Base-by-base conservation (phyloP, 2,113 vertebrate genomes). In the Sceloporus tristichus region DNA sequence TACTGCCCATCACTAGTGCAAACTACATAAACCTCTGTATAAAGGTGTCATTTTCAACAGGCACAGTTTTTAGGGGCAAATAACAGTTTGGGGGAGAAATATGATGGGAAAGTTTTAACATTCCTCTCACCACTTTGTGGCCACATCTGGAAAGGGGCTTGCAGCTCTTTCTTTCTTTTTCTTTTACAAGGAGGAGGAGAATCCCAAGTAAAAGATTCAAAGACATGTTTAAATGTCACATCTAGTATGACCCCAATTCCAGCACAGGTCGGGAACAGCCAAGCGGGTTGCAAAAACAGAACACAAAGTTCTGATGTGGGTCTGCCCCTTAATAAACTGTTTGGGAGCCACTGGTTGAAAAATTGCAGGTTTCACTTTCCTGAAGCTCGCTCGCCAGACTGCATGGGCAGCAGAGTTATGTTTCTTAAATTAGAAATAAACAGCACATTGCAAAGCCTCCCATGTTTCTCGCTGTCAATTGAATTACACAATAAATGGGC, bases 401-500 rank as follows among this genome's bases (percentile, higher is more conserved):
- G 29, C 34, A 42, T 9, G 13, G 9, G 23, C n/a, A 70, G n/a
- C 19, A 79, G 65, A 70, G 42, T 5, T 53, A 27, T 78, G n/a
- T 62, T 85, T 88, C n/a, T 62, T 23, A 34, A 70, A 85, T 71
- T 88, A 79, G 89, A 84, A 48, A 73, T 83, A 73, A 42, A 88
- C 59, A 79, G 81, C 81, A 76, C 25, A 34, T 56, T 77, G 18
- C 23, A 56, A 56, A 78, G 29, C 59, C 1, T 62, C 29, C 86
- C 90, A 42, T 5, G 73, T 85, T 74, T 73, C 54, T 79, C 29
- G 10, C 54, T 84, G 48, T 71, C 71, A 10, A 29, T 25, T 86
- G 65, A 84, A 94, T 92, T 92, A 59, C 48, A 70, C 38, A 40
- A 54, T 77, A 84, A 85, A 90, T 79, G 59, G 9, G 62, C 77